phyloP scores from a whole-genome alignment of 2,113 vertebrate species.

The Malurus melanocephalus region DNA sequence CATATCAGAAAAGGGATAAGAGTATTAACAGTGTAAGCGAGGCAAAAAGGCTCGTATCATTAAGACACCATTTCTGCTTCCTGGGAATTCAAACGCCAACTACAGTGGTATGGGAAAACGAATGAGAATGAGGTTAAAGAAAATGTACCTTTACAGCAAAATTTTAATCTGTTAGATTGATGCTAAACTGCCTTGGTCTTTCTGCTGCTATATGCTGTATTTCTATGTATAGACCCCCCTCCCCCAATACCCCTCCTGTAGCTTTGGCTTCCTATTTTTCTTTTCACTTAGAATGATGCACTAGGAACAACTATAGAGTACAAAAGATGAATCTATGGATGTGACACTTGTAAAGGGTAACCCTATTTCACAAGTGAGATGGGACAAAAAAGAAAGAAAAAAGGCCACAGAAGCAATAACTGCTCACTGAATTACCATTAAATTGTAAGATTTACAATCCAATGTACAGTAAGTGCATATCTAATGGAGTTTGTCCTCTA shows the following conservation, averaged over 20 bases:
- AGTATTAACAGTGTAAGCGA: slow-evolving; percentile 76
- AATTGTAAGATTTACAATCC: slow-evolving; percentile 84
- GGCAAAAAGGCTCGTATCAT: slow-evolving; percentile 65
- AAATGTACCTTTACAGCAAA: slow-evolving; percentile 72
- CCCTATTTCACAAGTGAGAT: slow-evolving; percentile 83
- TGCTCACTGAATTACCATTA: slow-evolving; percentile 83
- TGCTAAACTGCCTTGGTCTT: slow-evolving; percentile 54
- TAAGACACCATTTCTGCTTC: slow-evolving; percentile 68
- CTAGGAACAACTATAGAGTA: slow-evolving; percentile 74
- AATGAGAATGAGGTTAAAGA: slow-evolving; percentile 69
- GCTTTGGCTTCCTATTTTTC: slow-evolving; percentile 67
- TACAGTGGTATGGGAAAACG: slow-evolving; percentile 62
- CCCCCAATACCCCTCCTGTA: slow-evolving; percentile 39
- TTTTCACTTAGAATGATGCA: slow-evolving; percentile 74
- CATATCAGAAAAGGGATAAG: slow-evolving; percentile 75
- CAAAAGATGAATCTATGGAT: slow-evolving; percentile 80
- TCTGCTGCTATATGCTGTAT: slow-evolving; percentile 45
- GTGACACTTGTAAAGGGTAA: slow-evolving; percentile 83
- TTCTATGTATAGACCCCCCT: slow-evolving; percentile 13
- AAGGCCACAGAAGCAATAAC: slow-evolving; percentile 84
- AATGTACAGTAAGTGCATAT: slow-evolving; percentile 82
- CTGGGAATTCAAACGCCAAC: slow-evolving; percentile 64
- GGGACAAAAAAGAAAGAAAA: slow-evolving; percentile 79
- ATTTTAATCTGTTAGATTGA: slow-evolving; percentile 69
- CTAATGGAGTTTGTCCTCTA: slow-evolving; percentile 83